Percentiles rank a stretch among this genome's conserved stretches.
phyloP scores from a whole-genome alignment of 2,797 vertebrate genomes.

The Agapornis canus region DNA sequence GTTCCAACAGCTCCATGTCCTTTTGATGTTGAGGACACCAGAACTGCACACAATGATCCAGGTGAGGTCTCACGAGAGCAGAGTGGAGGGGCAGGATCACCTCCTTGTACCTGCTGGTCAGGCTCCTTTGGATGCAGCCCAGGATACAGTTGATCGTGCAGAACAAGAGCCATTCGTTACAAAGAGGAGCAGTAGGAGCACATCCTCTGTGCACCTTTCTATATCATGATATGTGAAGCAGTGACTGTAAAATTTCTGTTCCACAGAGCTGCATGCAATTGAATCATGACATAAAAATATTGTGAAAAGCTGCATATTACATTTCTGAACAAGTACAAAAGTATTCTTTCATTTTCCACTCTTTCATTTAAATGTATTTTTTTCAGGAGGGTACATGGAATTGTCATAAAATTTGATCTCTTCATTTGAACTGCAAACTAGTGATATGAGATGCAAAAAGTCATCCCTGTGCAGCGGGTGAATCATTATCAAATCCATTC shows the following conservation, averaged over 20 bases:
- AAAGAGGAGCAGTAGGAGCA: neutral
- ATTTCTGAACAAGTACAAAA: neutral
- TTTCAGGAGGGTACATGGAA: neutral
- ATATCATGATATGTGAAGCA: fast-evolving
- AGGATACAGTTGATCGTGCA: neutral
- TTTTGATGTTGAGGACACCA: too few relatives aligned
- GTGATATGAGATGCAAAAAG: neutral
- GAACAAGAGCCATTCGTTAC: neutral
- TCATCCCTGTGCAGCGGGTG: neutral
- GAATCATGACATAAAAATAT: neutral
- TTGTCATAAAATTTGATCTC: neutral
- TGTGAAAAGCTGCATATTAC: neutral
- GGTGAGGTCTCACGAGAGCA: too few relatives aligned
- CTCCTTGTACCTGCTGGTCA: neutral
- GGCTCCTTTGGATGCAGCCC: neutral
- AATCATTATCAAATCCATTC: neutral
- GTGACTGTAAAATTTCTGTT: neutral
- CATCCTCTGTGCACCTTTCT: neutral
- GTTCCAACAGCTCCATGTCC: too few relatives aligned
- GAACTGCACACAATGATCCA: too few relatives aligned
- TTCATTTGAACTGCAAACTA: neutral
- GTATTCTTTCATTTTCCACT: neutral
- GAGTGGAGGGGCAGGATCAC: neutral
- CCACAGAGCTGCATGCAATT: neutral
- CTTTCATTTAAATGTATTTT: neutral